Percentiles rank a stretch among this genome's conserved stretches.
Conservation (phyloP, 2,797 vertebrate species). For the Pseudopleuronectes americanus region DNA sequence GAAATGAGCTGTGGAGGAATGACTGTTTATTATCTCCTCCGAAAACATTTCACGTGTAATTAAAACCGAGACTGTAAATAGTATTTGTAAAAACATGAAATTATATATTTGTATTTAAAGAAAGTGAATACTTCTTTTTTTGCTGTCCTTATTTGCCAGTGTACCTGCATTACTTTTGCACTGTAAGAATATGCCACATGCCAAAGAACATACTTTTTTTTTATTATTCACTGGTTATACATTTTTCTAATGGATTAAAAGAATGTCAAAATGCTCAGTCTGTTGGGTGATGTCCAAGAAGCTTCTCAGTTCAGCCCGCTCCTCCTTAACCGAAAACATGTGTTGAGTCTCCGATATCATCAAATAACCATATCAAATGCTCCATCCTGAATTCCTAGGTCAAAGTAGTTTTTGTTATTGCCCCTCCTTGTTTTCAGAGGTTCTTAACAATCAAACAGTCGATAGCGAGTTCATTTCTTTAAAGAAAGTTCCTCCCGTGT, state of each 20-base stretch:
- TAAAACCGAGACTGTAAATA: slow-evolving; percentile 89
- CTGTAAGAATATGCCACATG: slow-evolving; percentile 61
- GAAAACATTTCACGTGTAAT: slow-evolving; percentile 82
- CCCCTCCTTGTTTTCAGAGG: slow-evolving; percentile 8
- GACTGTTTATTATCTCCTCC: slow-evolving; percentile 40
- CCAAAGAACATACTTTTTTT: slow-evolving; percentile 34
- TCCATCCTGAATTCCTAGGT: slow-evolving; percentile 1
- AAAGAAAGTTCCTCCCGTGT: background rate
- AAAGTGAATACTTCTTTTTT: slow-evolving; percentile 46
- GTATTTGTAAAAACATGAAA: slow-evolving; percentile 86
- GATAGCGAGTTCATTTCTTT: slow-evolving; percentile 15
- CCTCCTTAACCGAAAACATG: slow-evolving; percentile 5
- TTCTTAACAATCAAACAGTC: slow-evolving; percentile 24
- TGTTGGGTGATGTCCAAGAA: slow-evolving; percentile 36
- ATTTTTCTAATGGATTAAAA: slow-evolving; percentile 40
- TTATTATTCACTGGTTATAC: slow-evolving; percentile 59
- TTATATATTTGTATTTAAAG: slow-evolving; percentile 96
- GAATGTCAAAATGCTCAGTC: slow-evolving; percentile 29
- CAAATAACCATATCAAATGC: background rate
- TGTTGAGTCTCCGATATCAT: slow-evolving; percentile 22
- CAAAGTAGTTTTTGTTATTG: background rate
- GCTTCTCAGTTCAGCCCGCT: slow-evolving; percentile 2
- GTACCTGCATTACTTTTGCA: slow-evolving; percentile 58
- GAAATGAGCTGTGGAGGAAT: slow-evolving; percentile 28
- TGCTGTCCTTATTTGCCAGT: slow-evolving; percentile 28